A percentile compares a stretch with the other conserved stretches of the same genome.
Conservation (phyloP, 2,888 invertebrate species). For the Drosophila antonietae region DNA sequence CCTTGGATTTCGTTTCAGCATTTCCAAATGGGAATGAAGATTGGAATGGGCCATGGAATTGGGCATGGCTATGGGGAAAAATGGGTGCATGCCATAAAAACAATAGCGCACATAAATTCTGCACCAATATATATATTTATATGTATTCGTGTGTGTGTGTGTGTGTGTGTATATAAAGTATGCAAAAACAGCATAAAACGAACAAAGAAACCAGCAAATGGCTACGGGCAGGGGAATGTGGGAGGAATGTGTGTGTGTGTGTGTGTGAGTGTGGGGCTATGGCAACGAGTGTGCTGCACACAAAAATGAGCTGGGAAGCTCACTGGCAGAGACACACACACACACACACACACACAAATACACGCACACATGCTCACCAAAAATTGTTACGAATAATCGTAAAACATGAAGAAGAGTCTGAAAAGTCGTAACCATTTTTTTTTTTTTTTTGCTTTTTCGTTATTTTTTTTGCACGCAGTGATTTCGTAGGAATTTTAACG, state of each 20-base stretch:
- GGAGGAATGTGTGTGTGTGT: slow-evolving; percentile 1
- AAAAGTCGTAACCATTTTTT: slow-evolving; percentile 66
- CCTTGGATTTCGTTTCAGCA: slow-evolving; percentile 50
- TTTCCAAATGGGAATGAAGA: slow-evolving; percentile 40
- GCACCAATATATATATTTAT: slow-evolving; percentile 68
- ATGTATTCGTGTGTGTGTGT: not conserved
- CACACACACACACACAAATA: slow-evolving; percentile 11
- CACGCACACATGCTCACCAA: slow-evolving; percentile 21
- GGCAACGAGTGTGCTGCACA: slow-evolving; percentile 35
- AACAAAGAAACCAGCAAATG: slow-evolving; percentile 47
- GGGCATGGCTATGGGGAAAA: slow-evolving; percentile 52
- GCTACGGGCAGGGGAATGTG: not conserved
- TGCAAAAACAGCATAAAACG: slow-evolving; percentile 74
- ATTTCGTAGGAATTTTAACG: slow-evolving; percentile 77
- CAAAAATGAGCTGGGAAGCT: slow-evolving; percentile 52
- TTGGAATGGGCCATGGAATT: slow-evolving; percentile 19
- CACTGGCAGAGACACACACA: slow-evolving; percentile 16
- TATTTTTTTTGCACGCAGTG: slow-evolving; percentile 56
- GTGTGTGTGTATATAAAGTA: slow-evolving; percentile 58
- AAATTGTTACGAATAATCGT: slow-evolving; percentile 65
- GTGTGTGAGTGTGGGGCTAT: slow-evolving; percentile 18
- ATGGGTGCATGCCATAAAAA: slow-evolving; percentile 83
- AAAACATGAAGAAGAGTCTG: slow-evolving; percentile 72
- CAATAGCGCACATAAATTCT: slow-evolving; percentile 82
- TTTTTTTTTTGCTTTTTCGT: slow-evolving; percentile 18